These are phyloP conservation scores for Percina caprodes DNA, from an alignment of 2,113 vertebrate species.

Conservation along the genomic window DNA sequence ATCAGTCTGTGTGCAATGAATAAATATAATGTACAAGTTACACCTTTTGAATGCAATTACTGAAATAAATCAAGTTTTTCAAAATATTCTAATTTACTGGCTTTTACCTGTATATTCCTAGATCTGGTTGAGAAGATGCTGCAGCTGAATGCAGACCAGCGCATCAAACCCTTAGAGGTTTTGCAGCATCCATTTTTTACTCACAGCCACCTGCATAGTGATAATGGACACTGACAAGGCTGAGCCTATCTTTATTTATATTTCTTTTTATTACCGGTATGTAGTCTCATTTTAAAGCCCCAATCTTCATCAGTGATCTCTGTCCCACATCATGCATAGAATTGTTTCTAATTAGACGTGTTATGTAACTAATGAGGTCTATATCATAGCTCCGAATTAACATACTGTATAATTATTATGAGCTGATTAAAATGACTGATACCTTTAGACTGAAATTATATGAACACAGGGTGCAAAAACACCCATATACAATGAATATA, in stretches of 20 bases:
- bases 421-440: background rate
- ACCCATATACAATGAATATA: background rate
- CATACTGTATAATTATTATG: background rate
- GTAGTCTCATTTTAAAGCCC: background rate
- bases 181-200: background rate
- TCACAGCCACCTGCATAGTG: background rate
- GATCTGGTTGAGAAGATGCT: background rate
- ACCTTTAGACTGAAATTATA: background rate
- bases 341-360: background rate
- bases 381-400: background rate
- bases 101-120: no score
- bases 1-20: no score
- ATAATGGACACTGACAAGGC: background rate
- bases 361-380: background rate
- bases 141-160: conserved; percentile 12
- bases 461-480: background rate
- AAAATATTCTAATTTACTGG: no score
- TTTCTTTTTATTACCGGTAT: no score
- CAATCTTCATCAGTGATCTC: background rate
- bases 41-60: no score
- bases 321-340: background rate
- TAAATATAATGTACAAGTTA: no score
- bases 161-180: background rate
- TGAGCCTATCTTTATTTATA: background rate
- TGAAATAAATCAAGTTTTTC: no score